phyloP scores from a whole-genome alignment of 2,797 vertebrate genomes.

The Tragopan temminckii region DNA sequence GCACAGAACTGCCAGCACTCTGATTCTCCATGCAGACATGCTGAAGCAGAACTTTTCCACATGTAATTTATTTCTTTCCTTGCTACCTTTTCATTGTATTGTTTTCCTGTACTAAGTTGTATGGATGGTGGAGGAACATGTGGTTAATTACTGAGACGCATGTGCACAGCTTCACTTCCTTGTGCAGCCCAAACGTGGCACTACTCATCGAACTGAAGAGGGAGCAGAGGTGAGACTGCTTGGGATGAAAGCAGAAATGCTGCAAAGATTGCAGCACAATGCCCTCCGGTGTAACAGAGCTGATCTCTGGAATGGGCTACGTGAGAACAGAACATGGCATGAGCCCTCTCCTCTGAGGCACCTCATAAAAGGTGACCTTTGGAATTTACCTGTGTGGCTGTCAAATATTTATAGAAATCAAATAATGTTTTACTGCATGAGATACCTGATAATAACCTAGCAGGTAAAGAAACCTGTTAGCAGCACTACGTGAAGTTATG shows the following conservation, averaged over 20 bases:
- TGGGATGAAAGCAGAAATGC: fast-evolving
- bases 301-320: fast-evolving
- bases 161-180: not conserved
- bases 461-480: not conserved
- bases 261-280: fast-evolving
- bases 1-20: not conserved
- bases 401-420: not conserved
- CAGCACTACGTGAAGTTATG: fast-evolving
- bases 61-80: fast-evolving
- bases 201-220: fast-evolving
- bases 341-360: not conserved
- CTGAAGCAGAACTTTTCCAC: not conserved
- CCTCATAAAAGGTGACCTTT: not conserved
- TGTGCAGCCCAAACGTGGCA: not conserved
- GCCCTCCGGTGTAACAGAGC: slow-evolving; percentile 1
- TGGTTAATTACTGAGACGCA: fast-evolving
- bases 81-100: not conserved
- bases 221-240: not conserved
- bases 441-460: not conserved
- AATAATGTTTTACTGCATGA: not conserved
- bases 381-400: not conserved
- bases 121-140: fast-evolving
- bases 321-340: fast-evolving
- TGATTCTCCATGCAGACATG: not conserved
- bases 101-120: fast-evolving